These are phyloP conservation scores for Dilophus febrilis DNA, from an alignment of 2,888 invertebrate species.

Conservation along the genomic window DNA sequence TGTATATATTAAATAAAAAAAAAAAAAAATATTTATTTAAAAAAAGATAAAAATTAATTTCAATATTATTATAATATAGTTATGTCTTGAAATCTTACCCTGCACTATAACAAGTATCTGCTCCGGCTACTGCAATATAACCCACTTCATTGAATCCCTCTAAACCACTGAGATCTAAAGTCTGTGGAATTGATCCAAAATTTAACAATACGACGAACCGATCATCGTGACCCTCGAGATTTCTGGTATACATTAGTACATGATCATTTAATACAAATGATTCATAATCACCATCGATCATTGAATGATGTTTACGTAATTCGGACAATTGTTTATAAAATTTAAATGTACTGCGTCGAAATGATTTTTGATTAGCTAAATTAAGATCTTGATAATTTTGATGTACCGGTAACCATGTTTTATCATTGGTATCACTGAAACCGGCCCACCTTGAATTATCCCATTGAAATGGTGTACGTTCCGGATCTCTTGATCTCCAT, in stretches of 20 bases:
- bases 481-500: slow-evolving; percentile 47
- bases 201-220: slow-evolving; percentile 32
- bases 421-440: slow-evolving; percentile 35
- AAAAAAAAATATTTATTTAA: too few species aligned
- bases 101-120: slow-evolving; percentile 26
- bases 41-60: too few species aligned
- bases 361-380: slow-evolving; percentile 33
- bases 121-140: slow-evolving; percentile 29
- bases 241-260: slow-evolving; percentile 36
- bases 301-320: slow-evolving; percentile 34
- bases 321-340: slow-evolving; percentile 38
- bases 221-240: slow-evolving; percentile 17
- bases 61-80: too few species aligned
- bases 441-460: slow-evolving; percentile 33
- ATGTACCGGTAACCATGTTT: slow-evolving; percentile 55
- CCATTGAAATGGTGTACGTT: slow-evolving; percentile 73
- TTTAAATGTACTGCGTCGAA: slow-evolving; percentile 35
- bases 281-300: slow-evolving; percentile 36
- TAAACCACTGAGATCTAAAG: slow-evolving; percentile 33
- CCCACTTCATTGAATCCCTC: slow-evolving; percentile 26
- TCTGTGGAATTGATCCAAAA: slow-evolving; percentile 30
- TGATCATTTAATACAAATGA: slow-evolving; percentile 36
- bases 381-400: slow-evolving; percentile 40
- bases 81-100: too few species aligned
- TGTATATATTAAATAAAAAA: too few species aligned